A percentile compares a stretch with the other conserved stretches of the same genome.
phyloP scores from a whole-genome alignment of 2,113 vertebrate species.

The Marcusenius ussheri region DNA sequence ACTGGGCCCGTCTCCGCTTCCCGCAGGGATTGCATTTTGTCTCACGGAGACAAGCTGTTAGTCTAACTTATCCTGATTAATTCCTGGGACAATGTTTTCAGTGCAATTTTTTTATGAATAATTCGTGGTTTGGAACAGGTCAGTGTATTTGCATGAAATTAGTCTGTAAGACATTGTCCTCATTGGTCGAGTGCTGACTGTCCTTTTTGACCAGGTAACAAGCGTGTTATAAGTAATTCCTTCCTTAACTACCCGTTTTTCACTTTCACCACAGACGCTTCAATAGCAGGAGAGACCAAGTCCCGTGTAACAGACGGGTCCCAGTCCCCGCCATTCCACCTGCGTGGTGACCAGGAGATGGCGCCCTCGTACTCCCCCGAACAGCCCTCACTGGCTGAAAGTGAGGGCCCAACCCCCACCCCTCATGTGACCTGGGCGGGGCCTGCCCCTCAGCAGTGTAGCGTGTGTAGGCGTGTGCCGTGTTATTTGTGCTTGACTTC shows the following conservation, averaged over 20 bases:
- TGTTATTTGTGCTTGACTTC: background rate
- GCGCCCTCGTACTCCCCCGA: slow-evolving; percentile 80
- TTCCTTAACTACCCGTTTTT: slow-evolving; percentile 18
- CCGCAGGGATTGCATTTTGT: background rate
- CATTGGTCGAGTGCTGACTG: background rate
- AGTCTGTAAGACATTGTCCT: background rate
- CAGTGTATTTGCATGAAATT: background rate
- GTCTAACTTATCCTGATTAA: background rate
- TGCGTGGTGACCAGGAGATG: slow-evolving; percentile 69
- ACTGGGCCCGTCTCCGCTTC: background rate
- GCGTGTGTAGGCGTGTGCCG: background rate
- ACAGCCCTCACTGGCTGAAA: slow-evolving; percentile 91
- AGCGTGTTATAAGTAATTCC: slow-evolving; percentile 17
- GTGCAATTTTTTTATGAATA: background rate
- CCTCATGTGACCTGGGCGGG: slow-evolving; percentile 7
- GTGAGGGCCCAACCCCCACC: slow-evolving; percentile 81
- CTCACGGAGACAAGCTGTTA: background rate
- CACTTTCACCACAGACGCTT: slow-evolving; percentile 54
- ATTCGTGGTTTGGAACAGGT: background rate
- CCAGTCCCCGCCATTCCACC: slow-evolving; percentile 67
- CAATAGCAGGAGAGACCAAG: slow-evolving; percentile 62
- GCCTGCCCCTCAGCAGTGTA: slow-evolving; percentile 27
- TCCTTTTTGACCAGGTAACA: background rate
- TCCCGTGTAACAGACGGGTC: slow-evolving; percentile 62
- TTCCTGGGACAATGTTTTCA: background rate